A percentile compares a stretch with the other conserved stretches of the same genome.
Evolutionary conservation across 2,113 vertebrate species (phyloP).

Genomic region (Labrus mixtus): DNA sequence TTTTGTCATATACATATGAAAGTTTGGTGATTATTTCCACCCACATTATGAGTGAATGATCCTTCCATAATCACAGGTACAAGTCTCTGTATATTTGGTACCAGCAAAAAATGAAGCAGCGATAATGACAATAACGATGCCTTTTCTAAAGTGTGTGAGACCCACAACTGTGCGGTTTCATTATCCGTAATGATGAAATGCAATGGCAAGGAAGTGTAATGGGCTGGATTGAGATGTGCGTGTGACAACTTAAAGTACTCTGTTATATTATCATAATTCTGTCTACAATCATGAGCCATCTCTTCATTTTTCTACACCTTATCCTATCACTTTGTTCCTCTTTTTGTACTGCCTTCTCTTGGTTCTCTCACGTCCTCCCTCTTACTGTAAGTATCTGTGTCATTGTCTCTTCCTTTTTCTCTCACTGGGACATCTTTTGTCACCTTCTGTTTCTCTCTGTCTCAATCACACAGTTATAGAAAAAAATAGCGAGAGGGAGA

Average conservation of each 20-base stretch:
- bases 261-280: background rate
- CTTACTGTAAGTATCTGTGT: background rate
- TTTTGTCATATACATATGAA: too few relatives aligned
- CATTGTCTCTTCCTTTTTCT: background rate
- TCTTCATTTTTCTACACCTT: background rate
- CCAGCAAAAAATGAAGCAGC: background rate
- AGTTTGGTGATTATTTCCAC: background rate
- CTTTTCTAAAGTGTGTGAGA: background rate
- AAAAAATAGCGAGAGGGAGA: background rate
- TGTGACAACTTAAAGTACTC: background rate
- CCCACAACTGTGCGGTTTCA: conserved; percentile 37
- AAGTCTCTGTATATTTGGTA: background rate
- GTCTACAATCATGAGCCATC: background rate
- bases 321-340: background rate
- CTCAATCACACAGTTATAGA: background rate
- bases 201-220: conserved; percentile 26
- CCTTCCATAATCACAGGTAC: background rate
- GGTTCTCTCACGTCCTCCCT: conserved; percentile 2
- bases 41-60: background rate
- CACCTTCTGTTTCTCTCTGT: background rate
- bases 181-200: conserved; percentile 28
- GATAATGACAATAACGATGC: background rate
- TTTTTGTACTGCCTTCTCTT: background rate
- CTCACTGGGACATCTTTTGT: background rate
- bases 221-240: conserved; percentile 21